Base-by-base conservation (phyloP, 2,797 vertebrate species). In the Poeciliopsis gracilis region DNA sequence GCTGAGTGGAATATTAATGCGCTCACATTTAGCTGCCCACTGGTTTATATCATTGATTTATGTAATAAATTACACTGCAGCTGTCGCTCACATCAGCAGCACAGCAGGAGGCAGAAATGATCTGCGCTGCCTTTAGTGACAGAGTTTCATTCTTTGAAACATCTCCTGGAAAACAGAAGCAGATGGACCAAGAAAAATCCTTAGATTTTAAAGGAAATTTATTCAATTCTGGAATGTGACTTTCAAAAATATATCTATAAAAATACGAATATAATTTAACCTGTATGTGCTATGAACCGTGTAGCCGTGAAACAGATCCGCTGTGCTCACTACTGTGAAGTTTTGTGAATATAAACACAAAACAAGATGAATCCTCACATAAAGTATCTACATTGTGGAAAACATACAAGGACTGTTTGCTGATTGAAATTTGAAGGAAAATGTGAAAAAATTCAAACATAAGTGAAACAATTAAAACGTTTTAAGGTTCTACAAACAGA, bases 11-110 rank as follows among this genome's bases (percentile, higher is more conserved):
- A 84, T 77, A 71, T 63, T 75, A 83, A 82, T 77, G 76, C 5
- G 75, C 49, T 77, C 67, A 74, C 45, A 33, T 73, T 67, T 83
- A 47, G 9, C 79, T 23, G 16, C 59, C 81, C 67, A 7, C 79
- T 78, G 85, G 82, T 80, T 84, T 82, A 61, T 76, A 81, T 80
- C 16, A 45, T 47, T 79, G 84, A 83, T 89, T 84, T 79, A 85
- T 89, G 76, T 82, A 77, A 86, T 80, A 36, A 84, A 76, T 83
- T 73, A 77, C 61, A 70, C 63, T 38, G 67, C 0, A 77, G 18
- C 83, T 83, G 83, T 78, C 81, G 53, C 38, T 84, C 77, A 46
- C 33, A 36, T 82, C 41, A 36, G 66, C 76, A n/a, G 72, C 78
- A 10, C 28, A 75, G 66, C 63, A 77, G 59, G 38, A 72, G 74